phyloP scores from a whole-genome alignment of 2,797 vertebrate genomes.

The Mormyrops attenuatus region DNA sequence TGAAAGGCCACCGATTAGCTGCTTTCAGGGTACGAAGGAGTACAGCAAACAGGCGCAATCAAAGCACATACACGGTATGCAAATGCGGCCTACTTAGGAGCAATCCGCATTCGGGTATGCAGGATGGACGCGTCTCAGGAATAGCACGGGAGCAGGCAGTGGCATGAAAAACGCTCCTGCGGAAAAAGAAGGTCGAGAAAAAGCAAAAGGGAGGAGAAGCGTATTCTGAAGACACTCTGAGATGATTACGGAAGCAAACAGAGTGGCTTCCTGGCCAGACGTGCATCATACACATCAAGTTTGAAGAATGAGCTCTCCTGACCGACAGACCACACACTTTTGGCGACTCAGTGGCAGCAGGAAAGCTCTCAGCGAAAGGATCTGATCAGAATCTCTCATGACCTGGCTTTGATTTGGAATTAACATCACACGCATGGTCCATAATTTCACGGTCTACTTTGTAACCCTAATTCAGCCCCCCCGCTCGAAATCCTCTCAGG shows the following conservation, averaged over 20 bases:
- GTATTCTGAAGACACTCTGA: background rate
- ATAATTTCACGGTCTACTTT: background rate
- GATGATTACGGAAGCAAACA: background rate
- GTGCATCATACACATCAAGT: background rate
- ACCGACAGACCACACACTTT: too few species aligned
- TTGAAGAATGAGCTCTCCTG: background rate
- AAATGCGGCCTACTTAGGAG: slow-evolving; percentile 4
- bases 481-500: slow-evolving; percentile 33
- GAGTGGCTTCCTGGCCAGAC: background rate
- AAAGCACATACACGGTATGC: background rate
- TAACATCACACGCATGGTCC: background rate
- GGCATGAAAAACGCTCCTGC: background rate
- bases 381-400: background rate
- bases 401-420: background rate
- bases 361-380: background rate
- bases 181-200: background rate
- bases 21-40: background rate
- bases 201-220: background rate
- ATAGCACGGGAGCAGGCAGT: background rate
- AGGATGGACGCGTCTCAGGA: background rate
- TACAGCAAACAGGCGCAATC: slow-evolving; percentile 4
- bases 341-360: background rate
- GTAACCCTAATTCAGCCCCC: slow-evolving; percentile 19
- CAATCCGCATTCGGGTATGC: background rate
- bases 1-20: slow-evolving; percentile 13